Conservation (phyloP, 1,140 invertebrate species). For the Episyrphus balteatus region DNA sequence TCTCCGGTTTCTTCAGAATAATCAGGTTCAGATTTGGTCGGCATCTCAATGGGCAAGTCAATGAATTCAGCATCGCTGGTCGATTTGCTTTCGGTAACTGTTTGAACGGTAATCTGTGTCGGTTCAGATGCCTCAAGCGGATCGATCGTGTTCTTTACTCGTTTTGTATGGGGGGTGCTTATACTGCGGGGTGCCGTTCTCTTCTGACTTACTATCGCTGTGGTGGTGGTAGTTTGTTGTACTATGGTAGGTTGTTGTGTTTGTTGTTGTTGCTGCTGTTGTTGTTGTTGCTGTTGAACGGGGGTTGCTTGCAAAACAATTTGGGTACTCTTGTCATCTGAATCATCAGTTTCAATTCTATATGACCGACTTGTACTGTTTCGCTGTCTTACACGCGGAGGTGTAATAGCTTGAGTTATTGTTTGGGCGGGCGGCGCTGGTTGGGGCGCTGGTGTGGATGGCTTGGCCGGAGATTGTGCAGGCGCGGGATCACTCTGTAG, state of each 20-base stretch:
- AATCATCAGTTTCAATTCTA: conserved; percentile 36
- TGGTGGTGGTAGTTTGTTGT: conserved; percentile 19
- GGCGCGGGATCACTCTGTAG: conserved; percentile 27
- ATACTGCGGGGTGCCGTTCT: conserved; percentile 22
- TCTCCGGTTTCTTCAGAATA: conserved; percentile 33
- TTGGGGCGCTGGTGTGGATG: conserved; percentile 15
- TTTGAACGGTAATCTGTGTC: conserved; percentile 32
- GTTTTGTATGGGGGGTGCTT: conserved; percentile 11
- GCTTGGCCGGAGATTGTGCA: conserved; percentile 11
- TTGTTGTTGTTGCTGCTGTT: conserved; percentile 21
- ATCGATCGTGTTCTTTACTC: conserved; percentile 12
- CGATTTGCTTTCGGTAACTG: conserved; percentile 14
- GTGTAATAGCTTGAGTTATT: conserved; percentile 14
- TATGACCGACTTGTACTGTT: conserved; percentile 12
- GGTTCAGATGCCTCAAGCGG: conserved; percentile 10
- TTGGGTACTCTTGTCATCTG: conserved; percentile 29
- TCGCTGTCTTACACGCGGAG: conserved; percentile 18
- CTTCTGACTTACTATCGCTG: conserved; percentile 25
- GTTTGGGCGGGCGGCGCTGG: conserved; percentile 11
- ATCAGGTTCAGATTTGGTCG: conserved; percentile 36
- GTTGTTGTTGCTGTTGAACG: conserved; percentile 7
- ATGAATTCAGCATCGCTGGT: conserved; percentile 26
- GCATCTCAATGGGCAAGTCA: conserved; percentile 33
- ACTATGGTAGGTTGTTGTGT: conserved; percentile 11
- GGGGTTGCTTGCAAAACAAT: conserved; percentile 31